A percentile compares a stretch with the other conserved stretches of the same genome.
Evolutionary conservation across 1,140 invertebrate species (phyloP).

Genomic region (Probaryconus sp.): DNA sequence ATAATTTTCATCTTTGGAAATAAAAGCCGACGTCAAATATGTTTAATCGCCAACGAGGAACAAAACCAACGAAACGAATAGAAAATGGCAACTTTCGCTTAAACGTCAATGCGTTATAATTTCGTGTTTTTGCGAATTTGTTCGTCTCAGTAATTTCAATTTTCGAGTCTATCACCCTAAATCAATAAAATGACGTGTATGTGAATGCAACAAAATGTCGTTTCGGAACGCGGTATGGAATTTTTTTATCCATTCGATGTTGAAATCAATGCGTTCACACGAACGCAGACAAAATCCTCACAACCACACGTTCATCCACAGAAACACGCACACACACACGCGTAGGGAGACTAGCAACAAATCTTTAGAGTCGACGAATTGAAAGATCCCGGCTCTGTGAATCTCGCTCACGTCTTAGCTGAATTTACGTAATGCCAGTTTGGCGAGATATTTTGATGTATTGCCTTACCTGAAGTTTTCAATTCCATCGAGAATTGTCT

Average conservation of each 20-base stretch:
- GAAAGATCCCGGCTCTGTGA: slow-evolving; percentile 28
- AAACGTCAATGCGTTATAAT: slow-evolving; percentile 20
- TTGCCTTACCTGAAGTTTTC: slow-evolving; percentile 13
- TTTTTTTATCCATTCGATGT: slow-evolving; percentile 47
- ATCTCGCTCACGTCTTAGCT: slow-evolving; percentile 26
- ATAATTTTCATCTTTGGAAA: too few relatives aligned
- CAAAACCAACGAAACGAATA: too few relatives aligned
- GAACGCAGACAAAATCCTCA: slow-evolving; percentile 19
- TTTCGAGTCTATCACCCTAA: slow-evolving; percentile 31
- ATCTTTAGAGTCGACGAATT: slow-evolving; percentile 36
- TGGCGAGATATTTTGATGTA: slow-evolving; percentile 28
- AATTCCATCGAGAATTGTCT: too few relatives aligned
- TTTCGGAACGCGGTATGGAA: slow-evolving; percentile 17
- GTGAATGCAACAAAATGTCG: slow-evolving; percentile 39
- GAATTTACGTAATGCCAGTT: slow-evolving; percentile 22
- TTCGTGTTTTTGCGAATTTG: slow-evolving; percentile 7
- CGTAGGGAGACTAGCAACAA: slow-evolving; percentile 28
- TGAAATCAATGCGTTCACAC: slow-evolving; percentile 28
- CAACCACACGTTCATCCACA: slow-evolving; percentile 9
- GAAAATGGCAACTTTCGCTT: too few relatives aligned
- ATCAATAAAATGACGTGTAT: slow-evolving; percentile 39
- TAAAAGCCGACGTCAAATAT: too few relatives aligned
- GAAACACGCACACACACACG: too few relatives aligned
- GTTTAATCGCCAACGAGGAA: too few relatives aligned
- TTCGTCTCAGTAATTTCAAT: slow-evolving; percentile 37